Evolutionary conservation across 35 echinoderm and acorn worm species (phyloP).

Genomic region (Holothuria glaberrima): DNA sequence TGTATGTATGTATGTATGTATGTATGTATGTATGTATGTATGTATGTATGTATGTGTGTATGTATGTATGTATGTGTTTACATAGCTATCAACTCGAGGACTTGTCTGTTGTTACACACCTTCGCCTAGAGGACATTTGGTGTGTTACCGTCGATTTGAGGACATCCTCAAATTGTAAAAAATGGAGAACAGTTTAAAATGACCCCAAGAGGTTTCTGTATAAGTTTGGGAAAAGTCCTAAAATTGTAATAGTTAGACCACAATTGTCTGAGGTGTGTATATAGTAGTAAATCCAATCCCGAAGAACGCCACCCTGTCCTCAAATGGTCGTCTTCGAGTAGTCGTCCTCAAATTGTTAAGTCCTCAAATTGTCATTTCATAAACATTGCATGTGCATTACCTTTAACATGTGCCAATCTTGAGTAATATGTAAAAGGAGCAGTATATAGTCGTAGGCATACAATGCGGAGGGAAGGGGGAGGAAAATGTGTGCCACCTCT

Average conservation of each 20-base stretch:
- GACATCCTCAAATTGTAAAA: slow-evolving; percentile 3
- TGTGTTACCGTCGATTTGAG: slow-evolving; percentile 27
- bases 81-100: background rate
- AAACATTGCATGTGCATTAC: too few relatives aligned
- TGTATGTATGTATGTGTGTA: too few relatives aligned
- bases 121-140: background rate
- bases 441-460: too few relatives aligned
- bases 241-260: background rate
- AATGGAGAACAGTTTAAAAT: background rate
- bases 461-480: too few relatives aligned
- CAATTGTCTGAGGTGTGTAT: background rate
- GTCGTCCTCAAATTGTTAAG: background rate
- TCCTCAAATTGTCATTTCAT: too few relatives aligned
- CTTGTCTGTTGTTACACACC: slow-evolving; percentile 3
- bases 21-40: too few relatives aligned
- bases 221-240: slow-evolving; percentile 2
- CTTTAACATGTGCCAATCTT: too few relatives aligned
- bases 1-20: too few relatives aligned
- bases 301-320: background rate
- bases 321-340: background rate
- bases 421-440: too few relatives aligned
- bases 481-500: too few relatives aligned
- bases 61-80: too few relatives aligned
- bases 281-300: background rate
- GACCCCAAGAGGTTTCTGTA: background rate